Percentiles rank a stretch among this genome's conserved stretches.
Conservation (phyloP, 2,797 vertebrate species). For the Cryptoprocta ferox region DNA sequence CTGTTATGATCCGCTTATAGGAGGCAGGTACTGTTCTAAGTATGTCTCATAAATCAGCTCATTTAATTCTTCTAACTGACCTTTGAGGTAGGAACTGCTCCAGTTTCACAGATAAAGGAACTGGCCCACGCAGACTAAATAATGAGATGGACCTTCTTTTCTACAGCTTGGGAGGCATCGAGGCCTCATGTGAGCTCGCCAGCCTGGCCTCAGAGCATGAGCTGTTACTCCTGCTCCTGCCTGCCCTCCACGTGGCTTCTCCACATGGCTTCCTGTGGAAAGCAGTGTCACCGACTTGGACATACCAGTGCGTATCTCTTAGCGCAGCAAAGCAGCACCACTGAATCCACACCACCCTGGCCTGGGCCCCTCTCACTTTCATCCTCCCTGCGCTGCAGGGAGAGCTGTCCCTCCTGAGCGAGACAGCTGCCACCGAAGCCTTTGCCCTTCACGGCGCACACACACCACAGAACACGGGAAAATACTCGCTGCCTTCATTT, state of each 20-base stretch:
- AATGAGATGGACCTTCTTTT: neutral
- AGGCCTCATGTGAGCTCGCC: too few relatives aligned
- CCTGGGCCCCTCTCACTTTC: rapidly evolving
- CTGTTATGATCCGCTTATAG: neutral
- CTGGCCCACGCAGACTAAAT: neutral
- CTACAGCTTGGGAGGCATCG: neutral
- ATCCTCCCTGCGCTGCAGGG: neutral
- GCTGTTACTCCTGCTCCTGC: neutral
- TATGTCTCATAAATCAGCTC: neutral
- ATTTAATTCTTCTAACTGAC: neutral
- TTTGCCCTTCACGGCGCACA: neutral
- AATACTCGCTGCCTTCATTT: neutral
- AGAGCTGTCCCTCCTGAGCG: neutral
- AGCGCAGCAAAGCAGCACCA: neutral
- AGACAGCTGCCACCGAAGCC: neutral
- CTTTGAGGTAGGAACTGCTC: neutral
- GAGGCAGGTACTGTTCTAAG: neutral
- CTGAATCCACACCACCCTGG: neutral
- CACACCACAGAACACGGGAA: neutral
- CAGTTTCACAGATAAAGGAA: neutral
- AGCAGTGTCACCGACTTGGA: too few relatives aligned
- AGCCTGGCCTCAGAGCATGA: neutral
- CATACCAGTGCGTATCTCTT: neutral
- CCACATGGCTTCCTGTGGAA: too few relatives aligned
- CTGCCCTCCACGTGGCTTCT: rapidly evolving